Conservation (phyloP, 1,140 invertebrate genomes). For the Tribolium madens region DNA sequence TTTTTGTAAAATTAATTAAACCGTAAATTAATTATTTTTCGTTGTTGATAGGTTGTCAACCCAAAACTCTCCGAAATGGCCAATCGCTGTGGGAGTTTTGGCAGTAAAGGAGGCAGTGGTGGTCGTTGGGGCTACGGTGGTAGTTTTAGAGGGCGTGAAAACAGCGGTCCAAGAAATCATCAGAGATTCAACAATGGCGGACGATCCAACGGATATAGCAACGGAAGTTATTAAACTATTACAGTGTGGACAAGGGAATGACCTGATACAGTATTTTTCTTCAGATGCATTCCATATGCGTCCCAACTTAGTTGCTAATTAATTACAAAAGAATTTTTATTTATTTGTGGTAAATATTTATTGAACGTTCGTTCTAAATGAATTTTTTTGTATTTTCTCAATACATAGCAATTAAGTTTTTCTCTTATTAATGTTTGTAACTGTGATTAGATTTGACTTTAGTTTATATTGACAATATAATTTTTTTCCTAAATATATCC, state of each 20-base stretch:
- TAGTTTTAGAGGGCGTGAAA: conserved; percentile 56
- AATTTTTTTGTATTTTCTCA: conserved; percentile 19
- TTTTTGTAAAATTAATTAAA: not conserved
- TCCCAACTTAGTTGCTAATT: conserved; percentile 33
- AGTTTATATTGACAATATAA: conserved; percentile 29
- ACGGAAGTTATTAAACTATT: conserved; percentile 36
- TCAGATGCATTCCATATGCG: conserved; percentile 44
- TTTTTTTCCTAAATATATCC: conserved; percentile 9
- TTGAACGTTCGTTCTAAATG: not conserved
- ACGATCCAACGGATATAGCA: conserved; percentile 54
- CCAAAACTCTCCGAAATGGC: conserved; percentile 70
- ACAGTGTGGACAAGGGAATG: conserved; percentile 22
- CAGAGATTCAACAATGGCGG: conserved; percentile 52
- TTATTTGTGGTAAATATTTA: conserved; percentile 22
- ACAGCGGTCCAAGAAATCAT: conserved; percentile 54
- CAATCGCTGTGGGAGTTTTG: conserved; percentile 58
- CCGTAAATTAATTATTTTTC: conserved; percentile 44
- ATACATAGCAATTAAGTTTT: conserved; percentile 16
- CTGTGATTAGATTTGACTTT: conserved; percentile 35
- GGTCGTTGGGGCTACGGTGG: conserved; percentile 52
- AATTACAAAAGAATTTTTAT: conserved; percentile 5
- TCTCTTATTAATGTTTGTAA: conserved; percentile 27
- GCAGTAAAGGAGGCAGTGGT: conserved; percentile 34
- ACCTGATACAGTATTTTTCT: conserved; percentile 40
- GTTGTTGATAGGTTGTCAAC: conserved; percentile 78